These are phyloP conservation scores for Lumbricus terrestris DNA, from an alignment of 2,888 invertebrate species.

Conservation along the genomic window DNA sequence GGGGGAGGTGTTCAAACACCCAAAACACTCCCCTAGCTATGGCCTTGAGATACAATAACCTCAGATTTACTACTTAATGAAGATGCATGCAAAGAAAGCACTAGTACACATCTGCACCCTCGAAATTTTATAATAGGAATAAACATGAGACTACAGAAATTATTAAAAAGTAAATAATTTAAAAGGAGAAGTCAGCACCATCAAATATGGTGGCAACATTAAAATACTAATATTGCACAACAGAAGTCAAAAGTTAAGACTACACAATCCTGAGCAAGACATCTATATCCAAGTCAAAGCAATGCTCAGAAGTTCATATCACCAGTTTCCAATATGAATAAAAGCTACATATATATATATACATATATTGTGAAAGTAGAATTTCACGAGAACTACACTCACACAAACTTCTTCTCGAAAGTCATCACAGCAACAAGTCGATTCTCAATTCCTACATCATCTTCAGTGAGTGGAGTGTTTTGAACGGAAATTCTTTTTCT, in stretches of 20 bases:
- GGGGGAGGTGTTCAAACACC: too few species aligned
- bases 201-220: too few species aligned
- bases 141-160: not conserved
- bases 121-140: not conserved
- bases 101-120: not conserved
- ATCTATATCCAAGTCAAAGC: not conserved
- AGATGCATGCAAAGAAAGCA: not conserved
- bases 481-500: not conserved
- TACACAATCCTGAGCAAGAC: not conserved
- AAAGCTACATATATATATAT: not conserved
- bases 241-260: not conserved
- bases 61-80: not conserved
- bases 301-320: not conserved
- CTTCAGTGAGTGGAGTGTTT: constrained; percentile 37
- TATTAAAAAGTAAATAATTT: not conserved
- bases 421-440: constrained; percentile 57
- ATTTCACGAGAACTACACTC: not conserved
- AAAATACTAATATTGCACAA: not conserved
- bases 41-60: too few species aligned
- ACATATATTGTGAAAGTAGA: not conserved
- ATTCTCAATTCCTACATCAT: constrained; percentile 55
- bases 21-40: too few species aligned
- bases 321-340: not conserved
- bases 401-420: constrained; percentile 57
- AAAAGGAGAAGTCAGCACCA: not conserved